Evolutionary conservation across 2,888 invertebrate genomes (phyloP), one percentile per base, ranked within the genome.

Genomic region (Polyommatus icarus): DNA sequence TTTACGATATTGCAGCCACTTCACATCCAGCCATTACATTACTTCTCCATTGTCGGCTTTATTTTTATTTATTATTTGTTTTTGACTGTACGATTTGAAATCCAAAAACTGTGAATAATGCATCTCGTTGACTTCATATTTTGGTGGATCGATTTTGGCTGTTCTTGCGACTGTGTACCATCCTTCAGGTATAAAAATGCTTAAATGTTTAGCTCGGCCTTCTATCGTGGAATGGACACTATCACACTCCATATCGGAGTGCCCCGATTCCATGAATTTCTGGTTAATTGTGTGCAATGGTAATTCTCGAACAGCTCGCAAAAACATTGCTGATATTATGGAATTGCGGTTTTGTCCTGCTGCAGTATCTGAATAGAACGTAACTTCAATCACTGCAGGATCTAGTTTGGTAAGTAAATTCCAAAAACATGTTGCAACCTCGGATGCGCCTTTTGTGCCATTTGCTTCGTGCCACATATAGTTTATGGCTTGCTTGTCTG

Each of bases 321-420:
- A 40, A 71, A 71, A 71, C 57, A 76, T 54, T 18, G 76, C 10
- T 57, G 76, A n/a, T 29, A 77, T 77, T 54, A 79, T 77, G 59
- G 71, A 54, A 32, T 79, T 79, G n/a, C 79, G 67, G 24, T 79
- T 79, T 72, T 77, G 77, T 29, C 79, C 76, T 57, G 77, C 24
- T 29, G 54, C 77, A 61, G 77, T 79, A 54, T 79, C 77, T 29
- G 77, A 72, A 79, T 78, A 76, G 80, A 79, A 78, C 81, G 82
- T 61, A 79, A 77, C 36, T 71, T 78, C 76, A 29, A 20, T 67
- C 67, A 78, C 76, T 54, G 46, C 76, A 24, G 54, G 54, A 24
- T n/a, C 12, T 8, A 76, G 32, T 71, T 77, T 32, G 54, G 71
- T 54, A 15, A 71, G 71, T 18, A 71, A 15, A 15, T 29, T 71